Evolutionary conservation across 2,113 vertebrate species (phyloP), one percentile per base, ranked within the genome.

Genomic region (Chlorodrepanis virens): DNA sequence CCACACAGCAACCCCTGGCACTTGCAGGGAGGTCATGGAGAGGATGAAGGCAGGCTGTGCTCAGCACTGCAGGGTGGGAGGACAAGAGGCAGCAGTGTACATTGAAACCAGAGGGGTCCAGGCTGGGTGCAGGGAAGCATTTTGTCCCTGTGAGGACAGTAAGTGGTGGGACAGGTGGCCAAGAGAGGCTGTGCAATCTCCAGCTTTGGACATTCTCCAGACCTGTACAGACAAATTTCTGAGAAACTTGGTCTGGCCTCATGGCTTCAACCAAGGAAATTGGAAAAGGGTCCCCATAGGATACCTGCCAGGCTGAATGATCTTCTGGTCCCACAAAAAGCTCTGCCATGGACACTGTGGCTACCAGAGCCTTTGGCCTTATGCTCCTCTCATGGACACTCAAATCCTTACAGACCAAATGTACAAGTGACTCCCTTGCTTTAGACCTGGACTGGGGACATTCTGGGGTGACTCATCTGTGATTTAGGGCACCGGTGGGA

Each of bases 11-110:
- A 11, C 10, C 14, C 9, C 49, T 39, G 31, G 23, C 29, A 33
- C 35, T 40, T 64, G 27, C 23, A 42, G 16, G 40, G 47, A 67
- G 24, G 9, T 40, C 79, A 49, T 0, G 12, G 80, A 47, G 80
- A 33, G 56, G 68, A 31, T 14, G 44, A 25, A 89, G 12, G 17
- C 22, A 18, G 64, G 37, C 25, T 82, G 52, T 84, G 65, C 64
- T 70, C 82, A 67, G 50, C 52, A 5, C 13, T 37, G 28, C 31
- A 3, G 19, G 27, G 50, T 40, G 60, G 10, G 37, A 57, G 12
- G 14, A 15, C 21, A 29, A 64, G 56, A 59, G 44, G 6, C 1
- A 2, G 6, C 15, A 61, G 25, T 0, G 0, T 33, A 5, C 25
- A 19, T 0, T 27, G 76, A 74, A 45, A 74, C 7, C 7, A 16